Percentiles rank a stretch among this genome's conserved stretches.
Conservation (phyloP, 2,113 vertebrate genomes). For the Brachyistius frenatus region DNA sequence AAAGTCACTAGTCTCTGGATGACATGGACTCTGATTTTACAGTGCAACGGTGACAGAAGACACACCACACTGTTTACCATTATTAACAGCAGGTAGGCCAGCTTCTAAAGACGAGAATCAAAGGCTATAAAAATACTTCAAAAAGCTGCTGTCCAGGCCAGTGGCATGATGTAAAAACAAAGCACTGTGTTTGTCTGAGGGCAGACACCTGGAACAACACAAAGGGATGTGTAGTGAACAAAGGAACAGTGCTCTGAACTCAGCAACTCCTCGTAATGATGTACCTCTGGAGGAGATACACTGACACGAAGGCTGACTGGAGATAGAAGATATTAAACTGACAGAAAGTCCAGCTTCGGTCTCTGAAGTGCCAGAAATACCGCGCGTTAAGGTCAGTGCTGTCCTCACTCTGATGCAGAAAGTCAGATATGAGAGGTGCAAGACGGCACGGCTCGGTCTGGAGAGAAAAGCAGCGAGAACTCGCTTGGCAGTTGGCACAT, state of each 20-base stretch:
- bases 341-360: constrained; percentile 16
- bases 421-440: constrained; percentile 33
- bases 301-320: background rate
- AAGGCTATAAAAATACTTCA: constrained; percentile 62
- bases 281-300: background rate
- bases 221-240: constrained; percentile 29
- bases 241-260: constrained; percentile 5
- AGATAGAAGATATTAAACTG: constrained; percentile 17
- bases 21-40: constrained; percentile 30
- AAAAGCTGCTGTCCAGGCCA: constrained; percentile 49
- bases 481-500: constrained; percentile 61
- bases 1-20: background rate
- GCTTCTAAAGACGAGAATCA: constrained; percentile 47
- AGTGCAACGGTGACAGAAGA: constrained; percentile 29
- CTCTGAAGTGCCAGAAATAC: constrained; percentile 15
- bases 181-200: constrained; percentile 54
- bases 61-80: constrained; percentile 26
- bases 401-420: constrained; percentile 33
- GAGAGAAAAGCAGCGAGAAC: constrained; percentile 48
- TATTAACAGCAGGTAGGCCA: constrained; percentile 45
- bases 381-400: constrained; percentile 42
- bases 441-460: constrained; percentile 19
- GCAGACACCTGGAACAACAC: constrained; percentile 74
- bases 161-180: constrained; percentile 53
- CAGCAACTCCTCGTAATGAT: constrained; percentile 2